Conservation (phyloP, 2,113 vertebrate genomes). For the Garra rufa region DNA sequence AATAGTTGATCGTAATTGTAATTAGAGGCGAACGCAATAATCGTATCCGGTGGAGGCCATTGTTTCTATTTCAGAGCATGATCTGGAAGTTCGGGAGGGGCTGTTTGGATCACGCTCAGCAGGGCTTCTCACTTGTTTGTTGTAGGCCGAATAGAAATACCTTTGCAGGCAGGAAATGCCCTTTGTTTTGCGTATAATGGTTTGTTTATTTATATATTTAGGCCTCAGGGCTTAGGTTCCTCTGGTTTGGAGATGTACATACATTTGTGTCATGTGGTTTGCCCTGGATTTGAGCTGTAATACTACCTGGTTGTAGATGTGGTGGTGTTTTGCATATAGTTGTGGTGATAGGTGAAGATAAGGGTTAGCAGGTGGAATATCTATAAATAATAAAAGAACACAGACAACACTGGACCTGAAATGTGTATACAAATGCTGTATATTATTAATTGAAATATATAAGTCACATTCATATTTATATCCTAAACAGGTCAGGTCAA, state of each 20-base stretch:
- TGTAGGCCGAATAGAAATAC: neutral
- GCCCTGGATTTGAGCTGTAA: neutral
- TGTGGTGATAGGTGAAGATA: neutral
- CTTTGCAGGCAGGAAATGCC: neutral
- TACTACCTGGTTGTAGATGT: neutral
- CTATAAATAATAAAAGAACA: neutral
- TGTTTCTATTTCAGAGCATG: neutral
- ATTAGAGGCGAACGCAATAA: neutral
- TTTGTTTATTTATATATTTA: conserved; percentile 17
- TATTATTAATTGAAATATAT: no score
- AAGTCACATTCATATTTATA: neutral
- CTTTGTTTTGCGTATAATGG: conserved; percentile 13
- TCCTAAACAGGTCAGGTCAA: conserved; percentile 88
- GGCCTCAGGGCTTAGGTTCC: neutral
- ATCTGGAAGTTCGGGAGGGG: neutral
- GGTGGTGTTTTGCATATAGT: conserved; percentile 6
- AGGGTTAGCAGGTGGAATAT: neutral
- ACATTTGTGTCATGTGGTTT: neutral
- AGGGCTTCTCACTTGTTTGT: neutral
- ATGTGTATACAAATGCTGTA: neutral
- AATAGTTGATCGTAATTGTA: neutral
- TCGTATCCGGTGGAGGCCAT: neutral
- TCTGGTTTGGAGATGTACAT: neutral
- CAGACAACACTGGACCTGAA: neutral
- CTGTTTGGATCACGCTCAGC: neutral